Evolutionary conservation across 2,888 invertebrate species (phyloP), one percentile per base, ranked within the genome.

Genomic region (Drosophila suboccidentalis): DNA sequence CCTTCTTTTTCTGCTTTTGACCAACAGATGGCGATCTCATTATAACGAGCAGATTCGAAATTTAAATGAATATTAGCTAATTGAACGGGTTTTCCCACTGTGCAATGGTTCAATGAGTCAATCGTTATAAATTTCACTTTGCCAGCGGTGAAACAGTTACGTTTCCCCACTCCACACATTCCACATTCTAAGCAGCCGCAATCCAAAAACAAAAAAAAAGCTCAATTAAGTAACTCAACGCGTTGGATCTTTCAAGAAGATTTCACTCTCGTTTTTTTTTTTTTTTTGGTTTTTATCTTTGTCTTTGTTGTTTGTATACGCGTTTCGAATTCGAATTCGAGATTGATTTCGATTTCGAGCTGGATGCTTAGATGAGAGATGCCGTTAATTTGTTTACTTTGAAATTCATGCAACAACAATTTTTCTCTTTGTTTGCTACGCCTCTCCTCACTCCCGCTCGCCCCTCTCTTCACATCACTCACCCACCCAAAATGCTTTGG

Each of bases 211-310:
- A 15, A 38, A 41, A 17, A 55, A 61, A 65, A 59, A 57, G n/a
- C 62, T 71, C 80, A 84, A 86, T 88, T 79, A 88, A 84, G 76
- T 90, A 90, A 80, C 77, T 82, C 57, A 55, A 62, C 39, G 46
- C 38, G 46, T 39, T 51, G 49, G 29, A 19, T 63, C 10, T 50
- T 44, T 49, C 38, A 51, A 53, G 44, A 43, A 74, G 75, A 90
- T 90, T 87, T 85, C 87, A 89, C 90, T 85, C 90, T 85, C 89
- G 87, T 59, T 87, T 88, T 83, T 80, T 36, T 46, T 51, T 17
- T 26, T 85, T 87, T 84, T 59, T 87, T 88, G 80, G 75, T 36
- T 39, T 47, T 26, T 13, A 1, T 47, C 22, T 63, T 63, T 57
- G 19, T 47, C 39, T 61, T 75, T 83, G 77, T 70, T 79, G 80